These are phyloP conservation scores for Labia minor DNA, from an alignment of 2,888 invertebrate species.

Conservation along the genomic window DNA sequence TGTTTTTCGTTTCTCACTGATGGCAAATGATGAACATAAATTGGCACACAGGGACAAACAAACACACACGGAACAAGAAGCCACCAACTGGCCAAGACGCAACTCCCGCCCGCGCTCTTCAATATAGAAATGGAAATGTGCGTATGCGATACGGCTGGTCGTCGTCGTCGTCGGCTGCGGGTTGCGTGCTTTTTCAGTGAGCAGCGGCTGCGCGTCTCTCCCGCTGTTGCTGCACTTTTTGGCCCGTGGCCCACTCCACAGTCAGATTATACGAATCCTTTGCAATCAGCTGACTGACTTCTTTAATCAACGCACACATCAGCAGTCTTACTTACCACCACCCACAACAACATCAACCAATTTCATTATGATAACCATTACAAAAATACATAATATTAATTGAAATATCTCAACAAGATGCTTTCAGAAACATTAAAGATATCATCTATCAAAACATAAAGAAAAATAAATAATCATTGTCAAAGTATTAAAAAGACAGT, in stretches of 20 bases:
- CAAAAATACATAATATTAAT: too few relatives aligned
- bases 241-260: neutral
- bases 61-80: neutral
- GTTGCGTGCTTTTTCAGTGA: neutral
- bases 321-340: neutral
- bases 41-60: neutral
- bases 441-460: too few relatives aligned
- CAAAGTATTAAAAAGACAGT: too few relatives aligned
- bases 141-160: neutral
- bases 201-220: neutral
- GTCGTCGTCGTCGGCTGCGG: neutral
- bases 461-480: too few relatives aligned
- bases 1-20: neutral
- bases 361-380: too few relatives aligned
- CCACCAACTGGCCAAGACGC: neutral
- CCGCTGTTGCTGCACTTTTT: neutral
- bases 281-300: neutral
- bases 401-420: too few relatives aligned
- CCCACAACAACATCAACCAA: too few relatives aligned
- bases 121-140: conserved; percentile 13
- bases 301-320: neutral
- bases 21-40: neutral
- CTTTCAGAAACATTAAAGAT: too few relatives aligned
- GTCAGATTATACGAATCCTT: too few relatives aligned
- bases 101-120: conserved; percentile 1